A percentile compares a stretch with the other conserved stretches of the same genome.
Evolutionary conservation across 2,888 invertebrate species (phyloP).

Genomic region (Pasiphila rectangulata): DNA sequence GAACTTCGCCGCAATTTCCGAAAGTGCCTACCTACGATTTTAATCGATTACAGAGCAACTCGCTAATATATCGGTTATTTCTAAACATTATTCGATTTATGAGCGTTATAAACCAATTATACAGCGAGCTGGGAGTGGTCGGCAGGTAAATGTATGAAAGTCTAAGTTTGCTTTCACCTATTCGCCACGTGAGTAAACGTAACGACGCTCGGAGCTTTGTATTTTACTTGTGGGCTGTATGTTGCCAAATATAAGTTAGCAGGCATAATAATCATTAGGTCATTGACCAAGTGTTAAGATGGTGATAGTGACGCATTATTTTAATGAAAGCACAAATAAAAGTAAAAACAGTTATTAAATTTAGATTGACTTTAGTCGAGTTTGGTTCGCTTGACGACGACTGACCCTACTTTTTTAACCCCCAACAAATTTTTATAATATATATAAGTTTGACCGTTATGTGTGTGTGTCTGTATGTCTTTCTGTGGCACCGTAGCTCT

Average conservation of each 20-base stretch:
- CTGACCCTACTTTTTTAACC: too few relatives aligned
- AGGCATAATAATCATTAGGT: background rate
- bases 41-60: conserved; percentile 14
- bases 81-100: conserved; percentile 18
- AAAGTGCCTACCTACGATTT: conserved; percentile 20
- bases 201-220: conserved; percentile 28
- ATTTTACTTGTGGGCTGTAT: background rate
- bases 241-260: background rate
- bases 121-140: conserved; percentile 16
- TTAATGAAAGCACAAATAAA: too few relatives aligned
- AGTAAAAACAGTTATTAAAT: too few relatives aligned
- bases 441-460: too few relatives aligned
- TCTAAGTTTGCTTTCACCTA: conserved; percentile 41
- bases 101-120: conserved; percentile 20
- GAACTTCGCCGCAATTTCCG: conserved; percentile 9
- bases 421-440: too few relatives aligned
- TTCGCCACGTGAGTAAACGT: conserved; percentile 21
- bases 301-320: background rate
- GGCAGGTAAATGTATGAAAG: conserved; percentile 31
- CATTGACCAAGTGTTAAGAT: background rate
- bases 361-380: too few relatives aligned
- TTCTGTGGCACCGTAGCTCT: too few relatives aligned
- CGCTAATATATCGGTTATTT: conserved; percentile 19
- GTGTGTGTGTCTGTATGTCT: too few relatives aligned
- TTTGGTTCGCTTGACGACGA: too few relatives aligned